Base-by-base conservation (phyloP, 1,140 invertebrate species). In the Periplaneta americana region DNA sequence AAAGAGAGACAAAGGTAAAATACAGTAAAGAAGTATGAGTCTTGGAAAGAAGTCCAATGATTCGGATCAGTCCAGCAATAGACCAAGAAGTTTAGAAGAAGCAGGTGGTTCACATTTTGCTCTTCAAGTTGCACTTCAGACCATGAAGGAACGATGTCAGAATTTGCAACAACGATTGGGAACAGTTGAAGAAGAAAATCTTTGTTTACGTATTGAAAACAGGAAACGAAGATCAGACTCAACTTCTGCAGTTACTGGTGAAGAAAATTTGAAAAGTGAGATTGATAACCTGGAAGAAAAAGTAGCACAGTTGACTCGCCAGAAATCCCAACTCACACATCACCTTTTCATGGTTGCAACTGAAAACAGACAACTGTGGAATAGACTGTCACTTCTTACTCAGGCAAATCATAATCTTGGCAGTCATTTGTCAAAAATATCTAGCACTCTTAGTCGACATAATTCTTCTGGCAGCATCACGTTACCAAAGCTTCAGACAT, bases 291-390 rank as follows among this genome's bases (percentile, higher is more conserved):
- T 92, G 48, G 87, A 92, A 83, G 88, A 91, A 84, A 91, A 93
- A 86, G 88, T 95, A 34, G 91, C 92, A 74, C 91, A 93, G 81
- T 86, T 95, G 82, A 92, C 90, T 33, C 93, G 93, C 85, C 93
- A 95, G 85, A 96, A 95, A 84, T 91, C 91, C 8, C 94, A 95
- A 85, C 86, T 96, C 11, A 91, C 92, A 82, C 92, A 95, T 86
- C 94, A 95, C 84, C 90, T 95, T 74, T 91, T 91, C 83, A 95
- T 96, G 93, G 94, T 96, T 13, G 92, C 94, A 2, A 91, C 91
- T 84, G 95, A 96, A 88, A 96, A 96, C 87, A 91, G 93, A 85
- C 92, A 93, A 82, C 87, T 96, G 32, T 96, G 95, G 95, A 92
- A 89, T 78, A 92, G 92, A 85, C 87, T 96, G 34, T 92, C 92